Evolutionary conservation across 1,140 invertebrate species (phyloP), one percentile per base, ranked within the genome.

Genomic region (Lithobius niger): DNA sequence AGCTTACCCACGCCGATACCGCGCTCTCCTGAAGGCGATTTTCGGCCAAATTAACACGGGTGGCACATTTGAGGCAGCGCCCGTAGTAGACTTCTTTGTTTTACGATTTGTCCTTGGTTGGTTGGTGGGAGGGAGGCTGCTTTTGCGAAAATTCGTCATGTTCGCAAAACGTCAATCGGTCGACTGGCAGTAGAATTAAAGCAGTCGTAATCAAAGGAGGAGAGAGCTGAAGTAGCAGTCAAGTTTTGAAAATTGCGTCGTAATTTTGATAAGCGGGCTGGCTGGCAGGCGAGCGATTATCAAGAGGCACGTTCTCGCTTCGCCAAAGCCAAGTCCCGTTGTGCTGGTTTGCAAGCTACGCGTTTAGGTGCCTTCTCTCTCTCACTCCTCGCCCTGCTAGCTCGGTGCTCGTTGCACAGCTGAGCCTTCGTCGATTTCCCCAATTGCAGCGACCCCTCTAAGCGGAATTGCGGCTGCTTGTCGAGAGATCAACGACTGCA

Each of bases 401-500:
- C 13, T 21, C 19, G 15, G 10, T 22, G 22, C 22, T 21, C 10
- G 44, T 47, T 47, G 44, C 44, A 15, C 19, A 6, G 31, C 31
- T n/a, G 10, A 10, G 10, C 31, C 31, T 10, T n/a, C n/a, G 31
- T 36, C n/a, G 31, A n/a, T 36, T 36, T 47, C 15, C 22, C 44
- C 44, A 47, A 47, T 47, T 18, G 44, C 10, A 6, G 44, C 31
- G 22, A 47, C 15, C 44, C 44, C 44, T 47, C 44, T 47, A 47
- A 10, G 44, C 19, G 22, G 44, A 13, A 47, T 47, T 47, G 44
- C 19, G 10, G 31, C 10, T 36, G 31, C n/a, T n/a, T n/a, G n/a
- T n/a, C n/a, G n/a, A n/a, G n/a, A n/a, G n/a, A n/a, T n/a, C n/a
- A n/a, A n/a, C n/a, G n/a, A n/a, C n/a, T n/a, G n/a, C n/a, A n/a